A percentile compares a stretch with the other conserved stretches of the same genome.
phyloP scores from a whole-genome alignment of 2,797 vertebrate species.

The Rhyacichthys aspro region DNA sequence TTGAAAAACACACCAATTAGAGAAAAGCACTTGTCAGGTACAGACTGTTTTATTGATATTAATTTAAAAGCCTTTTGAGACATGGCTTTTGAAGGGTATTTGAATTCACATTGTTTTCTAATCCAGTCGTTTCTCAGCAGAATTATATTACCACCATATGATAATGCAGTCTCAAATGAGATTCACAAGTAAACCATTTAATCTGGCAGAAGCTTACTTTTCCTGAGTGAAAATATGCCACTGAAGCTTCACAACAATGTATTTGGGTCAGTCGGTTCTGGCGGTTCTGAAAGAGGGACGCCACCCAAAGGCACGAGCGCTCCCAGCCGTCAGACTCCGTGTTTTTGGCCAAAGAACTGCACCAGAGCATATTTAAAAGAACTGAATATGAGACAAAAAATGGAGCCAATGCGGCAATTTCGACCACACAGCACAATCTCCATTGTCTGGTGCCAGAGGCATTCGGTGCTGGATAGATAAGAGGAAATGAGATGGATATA shows the following conservation, averaged over 20 bases:
- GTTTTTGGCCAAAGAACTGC: constrained; percentile 23
- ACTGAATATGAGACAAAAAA: constrained; percentile 45
- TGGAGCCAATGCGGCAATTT: constrained; percentile 44
- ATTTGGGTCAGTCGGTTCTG: constrained; percentile 67
- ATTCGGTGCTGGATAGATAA: constrained; percentile 38
- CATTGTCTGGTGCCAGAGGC: constrained; percentile 51
- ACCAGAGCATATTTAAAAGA: constrained; percentile 40
- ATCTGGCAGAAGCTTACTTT: constrained; percentile 41
- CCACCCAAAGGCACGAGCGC: constrained; percentile 52
- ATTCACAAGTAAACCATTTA: constrained; percentile 39
- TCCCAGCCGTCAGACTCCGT: not conserved
- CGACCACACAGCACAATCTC: constrained; percentile 47
- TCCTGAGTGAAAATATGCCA: constrained; percentile 53
- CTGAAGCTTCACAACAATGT: constrained; percentile 56
- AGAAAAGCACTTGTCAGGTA: not conserved
- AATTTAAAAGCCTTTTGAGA: not conserved
- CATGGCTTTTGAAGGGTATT: too few species aligned
- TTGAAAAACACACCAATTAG: constrained; percentile 19
- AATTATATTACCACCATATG: constrained; percentile 8
- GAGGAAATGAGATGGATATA: constrained; percentile 23
- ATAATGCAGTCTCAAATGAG: constrained; percentile 9
- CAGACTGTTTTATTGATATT: not conserved
- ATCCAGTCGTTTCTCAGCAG: not conserved
- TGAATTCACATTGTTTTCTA: not conserved
- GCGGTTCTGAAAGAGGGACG: constrained; percentile 50